phyloP scores from a whole-genome alignment of 2,797 vertebrate genomes.

The Protosalanx chinensis region DNA sequence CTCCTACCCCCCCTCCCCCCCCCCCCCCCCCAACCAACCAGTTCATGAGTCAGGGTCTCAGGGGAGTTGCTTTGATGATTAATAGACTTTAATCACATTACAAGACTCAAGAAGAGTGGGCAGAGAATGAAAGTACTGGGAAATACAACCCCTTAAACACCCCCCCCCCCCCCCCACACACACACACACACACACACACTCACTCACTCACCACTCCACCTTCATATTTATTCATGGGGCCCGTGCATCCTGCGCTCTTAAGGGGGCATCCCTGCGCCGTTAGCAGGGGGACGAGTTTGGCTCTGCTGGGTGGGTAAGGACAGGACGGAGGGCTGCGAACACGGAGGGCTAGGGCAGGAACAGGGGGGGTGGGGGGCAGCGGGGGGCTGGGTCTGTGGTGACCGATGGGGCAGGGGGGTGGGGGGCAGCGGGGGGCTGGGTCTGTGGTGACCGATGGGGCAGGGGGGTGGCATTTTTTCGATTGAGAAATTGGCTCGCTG shows the following conservation, averaged over 20 bases:
- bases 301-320: no score
- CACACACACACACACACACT: constrained; percentile 41
- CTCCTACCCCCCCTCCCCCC: constrained; percentile 57
- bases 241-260: constrained; percentile 48
- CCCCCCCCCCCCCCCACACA: background rate
- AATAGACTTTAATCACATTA: constrained; percentile 85
- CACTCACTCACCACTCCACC: constrained; percentile 28
- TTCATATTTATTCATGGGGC: constrained; percentile 66
- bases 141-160: constrained; percentile 68
- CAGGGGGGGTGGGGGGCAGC: background rate
- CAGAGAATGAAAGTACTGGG: constrained; percentile 74
- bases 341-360: no score
- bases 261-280: constrained; percentile 32
- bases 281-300: constrained; percentile 22
- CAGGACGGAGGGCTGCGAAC: background rate
- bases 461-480: constrained; percentile 60
- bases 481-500: constrained; percentile 60
- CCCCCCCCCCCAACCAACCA: constrained; percentile 46
- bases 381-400: no score
- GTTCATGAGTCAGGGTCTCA: constrained; percentile 78
- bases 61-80: constrained; percentile 80
- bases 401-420: background rate
- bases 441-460: constrained; percentile 53
- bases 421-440: constrained; percentile 51
- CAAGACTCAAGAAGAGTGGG: constrained; percentile 78